Percentiles rank a stretch among this genome's conserved stretches.
phyloP scores from a whole-genome alignment of 2,113 vertebrate species.

The Castor canadensis region DNA sequence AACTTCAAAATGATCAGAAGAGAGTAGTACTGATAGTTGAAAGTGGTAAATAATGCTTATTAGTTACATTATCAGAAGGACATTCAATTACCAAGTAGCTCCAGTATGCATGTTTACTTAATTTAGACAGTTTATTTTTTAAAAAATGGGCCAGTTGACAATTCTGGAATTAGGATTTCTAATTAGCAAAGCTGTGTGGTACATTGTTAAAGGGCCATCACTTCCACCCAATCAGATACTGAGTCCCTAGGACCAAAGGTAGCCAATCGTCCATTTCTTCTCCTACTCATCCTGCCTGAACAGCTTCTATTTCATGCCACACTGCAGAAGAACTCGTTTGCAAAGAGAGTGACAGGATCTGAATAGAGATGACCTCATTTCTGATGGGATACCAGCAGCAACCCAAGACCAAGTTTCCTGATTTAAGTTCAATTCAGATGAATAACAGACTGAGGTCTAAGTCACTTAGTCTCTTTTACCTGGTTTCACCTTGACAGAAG shows the following conservation, averaged over 20 bases:
- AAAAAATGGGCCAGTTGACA: not conserved
- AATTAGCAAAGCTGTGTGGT: not conserved
- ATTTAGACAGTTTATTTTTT: not conserved
- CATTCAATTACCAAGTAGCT: not conserved
- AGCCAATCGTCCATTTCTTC: not conserved
- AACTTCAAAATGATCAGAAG: not conserved
- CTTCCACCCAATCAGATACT: not conserved
- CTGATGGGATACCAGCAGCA: not conserved
- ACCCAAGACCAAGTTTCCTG: not conserved
- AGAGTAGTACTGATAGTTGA: not conserved
- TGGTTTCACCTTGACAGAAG: not conserved
- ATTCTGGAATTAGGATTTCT: not conserved
- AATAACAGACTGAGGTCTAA: not conserved
- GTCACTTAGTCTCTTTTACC: not conserved
- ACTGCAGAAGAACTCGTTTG: not conserved
- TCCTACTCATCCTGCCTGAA: not conserved
- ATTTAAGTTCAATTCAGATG: conserved; percentile 32
- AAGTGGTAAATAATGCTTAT: not conserved
- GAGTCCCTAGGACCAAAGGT: not conserved
- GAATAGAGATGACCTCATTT: conserved; percentile 46
- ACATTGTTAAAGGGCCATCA: not conserved
- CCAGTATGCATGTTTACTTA: not conserved
- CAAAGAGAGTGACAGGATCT: not conserved
- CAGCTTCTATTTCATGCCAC: not conserved
- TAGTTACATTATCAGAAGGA: not conserved